These are phyloP conservation scores for Helicoverpa armigera DNA, from an alignment of 1,140 invertebrate species.

Conservation along the genomic window DNA sequence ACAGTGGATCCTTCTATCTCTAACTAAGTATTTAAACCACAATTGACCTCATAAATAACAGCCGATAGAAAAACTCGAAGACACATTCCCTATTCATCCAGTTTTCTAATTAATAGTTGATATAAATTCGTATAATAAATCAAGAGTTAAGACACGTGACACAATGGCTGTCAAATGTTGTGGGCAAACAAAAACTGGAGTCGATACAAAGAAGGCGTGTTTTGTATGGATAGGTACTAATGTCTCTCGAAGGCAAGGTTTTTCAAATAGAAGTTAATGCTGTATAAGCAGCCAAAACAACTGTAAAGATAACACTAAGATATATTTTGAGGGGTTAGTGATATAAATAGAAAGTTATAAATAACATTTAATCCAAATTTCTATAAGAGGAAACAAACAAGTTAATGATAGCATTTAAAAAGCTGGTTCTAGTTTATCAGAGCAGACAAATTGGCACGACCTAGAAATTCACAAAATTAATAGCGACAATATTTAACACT, in stretches of 20 bases:
- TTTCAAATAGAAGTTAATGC: neutral
- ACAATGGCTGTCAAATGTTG: conserved; percentile 46
- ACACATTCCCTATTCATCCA: conserved; percentile 42
- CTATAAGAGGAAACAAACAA: too few species aligned
- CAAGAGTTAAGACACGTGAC: conserved; percentile 42
- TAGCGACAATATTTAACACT: too few species aligned
- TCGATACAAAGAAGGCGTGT: conserved; percentile 47
- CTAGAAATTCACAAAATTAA: too few species aligned
- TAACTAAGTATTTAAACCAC: neutral
- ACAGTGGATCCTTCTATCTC: neutral
- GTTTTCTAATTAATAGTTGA: conserved; percentile 52
- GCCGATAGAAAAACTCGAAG: conserved; percentile 17
- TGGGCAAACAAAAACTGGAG: conserved; percentile 47
- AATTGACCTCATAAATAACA: conserved; percentile 18
- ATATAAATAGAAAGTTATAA: too few species aligned
- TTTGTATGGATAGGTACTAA: conserved; percentile 11
- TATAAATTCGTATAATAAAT: conserved; percentile 58
- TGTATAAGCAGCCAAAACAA: too few species aligned
- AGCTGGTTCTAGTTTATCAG: too few species aligned
- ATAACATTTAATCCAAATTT: too few species aligned
- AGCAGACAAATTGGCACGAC: too few species aligned
- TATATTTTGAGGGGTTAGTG: too few species aligned
- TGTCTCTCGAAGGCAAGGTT: neutral
- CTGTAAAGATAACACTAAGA: too few species aligned
- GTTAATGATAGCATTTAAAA: too few species aligned